These are phyloP conservation scores for Myoxocephalus aenaeus DNA, from an alignment of 2,797 vertebrate genomes.

Conservation along the genomic window DNA sequence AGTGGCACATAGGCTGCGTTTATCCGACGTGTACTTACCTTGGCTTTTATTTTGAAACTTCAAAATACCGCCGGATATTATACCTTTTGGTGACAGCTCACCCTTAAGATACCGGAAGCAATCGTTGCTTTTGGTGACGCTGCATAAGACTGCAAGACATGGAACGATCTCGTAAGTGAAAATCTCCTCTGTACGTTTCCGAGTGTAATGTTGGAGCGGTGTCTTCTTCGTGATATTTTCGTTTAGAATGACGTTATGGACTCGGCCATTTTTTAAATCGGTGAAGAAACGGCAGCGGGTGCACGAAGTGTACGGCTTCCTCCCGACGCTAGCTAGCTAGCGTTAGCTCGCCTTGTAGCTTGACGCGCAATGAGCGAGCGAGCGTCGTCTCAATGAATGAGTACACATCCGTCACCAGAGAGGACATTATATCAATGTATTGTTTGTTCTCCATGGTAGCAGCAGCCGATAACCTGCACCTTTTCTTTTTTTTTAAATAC, in stretches of 20 bases:
- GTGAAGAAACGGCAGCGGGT: neutral
- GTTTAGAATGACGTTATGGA: neutral
- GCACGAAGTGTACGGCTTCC: conserved; percentile 17
- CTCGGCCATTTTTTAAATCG: neutral
- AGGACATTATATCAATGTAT: neutral
- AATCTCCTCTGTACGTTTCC: neutral
- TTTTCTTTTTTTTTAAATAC: neutral
- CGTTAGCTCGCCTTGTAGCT: conserved; percentile 36
- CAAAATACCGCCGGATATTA: conserved; percentile 47
- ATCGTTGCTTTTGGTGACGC: conserved; percentile 81
- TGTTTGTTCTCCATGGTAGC: neutral
- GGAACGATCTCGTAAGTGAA: conserved; percentile 82
- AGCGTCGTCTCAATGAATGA: conserved; percentile 60
- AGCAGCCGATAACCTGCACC: neutral
- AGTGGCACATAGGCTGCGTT: no score
- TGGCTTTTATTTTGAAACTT: conserved; percentile 50
- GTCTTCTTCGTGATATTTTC: fast-evolving
- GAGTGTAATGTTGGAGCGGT: fast-evolving
- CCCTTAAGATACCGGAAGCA: conserved; percentile 75
- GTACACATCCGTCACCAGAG: neutral
- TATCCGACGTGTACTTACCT: neutral
- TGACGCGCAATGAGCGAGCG: conserved; percentile 27
- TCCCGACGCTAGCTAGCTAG: conserved; percentile 49
- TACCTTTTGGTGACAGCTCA: neutral
- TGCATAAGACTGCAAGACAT: conserved; percentile 84